Percentiles rank a stretch among this genome's conserved stretches.
These are phyloP conservation scores for Indicator maculatus DNA, from an alignment of 2,113 vertebrate species.

Conservation along the genomic window DNA sequence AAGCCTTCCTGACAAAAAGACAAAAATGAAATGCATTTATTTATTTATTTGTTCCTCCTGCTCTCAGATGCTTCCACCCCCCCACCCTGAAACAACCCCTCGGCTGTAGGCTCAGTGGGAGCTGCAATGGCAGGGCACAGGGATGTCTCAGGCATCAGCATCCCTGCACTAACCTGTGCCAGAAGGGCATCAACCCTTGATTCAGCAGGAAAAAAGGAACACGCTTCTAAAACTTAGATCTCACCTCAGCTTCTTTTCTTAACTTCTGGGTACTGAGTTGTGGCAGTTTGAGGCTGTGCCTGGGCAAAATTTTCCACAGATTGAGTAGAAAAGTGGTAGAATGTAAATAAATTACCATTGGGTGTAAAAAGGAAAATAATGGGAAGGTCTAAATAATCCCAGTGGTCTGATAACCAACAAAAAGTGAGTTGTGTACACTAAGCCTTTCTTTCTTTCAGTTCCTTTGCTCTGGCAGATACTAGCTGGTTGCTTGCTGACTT, in stretches of 20 bases:
- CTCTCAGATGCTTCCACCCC: background rate
- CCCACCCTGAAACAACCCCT: background rate
- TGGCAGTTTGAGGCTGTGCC: background rate
- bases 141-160: background rate
- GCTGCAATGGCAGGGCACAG: background rate
- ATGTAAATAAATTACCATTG: no score
- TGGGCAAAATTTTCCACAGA: no score
- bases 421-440: no score
- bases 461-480: no score
- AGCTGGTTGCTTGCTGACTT: no score
- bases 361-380: no score
- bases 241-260: background rate
- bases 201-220: background rate
- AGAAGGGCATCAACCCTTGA: background rate
- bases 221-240: background rate
- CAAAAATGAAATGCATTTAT: background rate
- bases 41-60: slow-evolving; percentile 12
- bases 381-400: no score
- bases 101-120: accelerated
- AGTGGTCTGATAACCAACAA: no score
- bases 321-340: no score
- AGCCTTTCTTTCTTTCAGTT: no score
- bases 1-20: slow-evolving; percentile 13
- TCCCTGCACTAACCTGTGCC: background rate
- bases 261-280: background rate